Conservation (phyloP, 2,113 vertebrate species). For the Phocoena sinus region DNA sequence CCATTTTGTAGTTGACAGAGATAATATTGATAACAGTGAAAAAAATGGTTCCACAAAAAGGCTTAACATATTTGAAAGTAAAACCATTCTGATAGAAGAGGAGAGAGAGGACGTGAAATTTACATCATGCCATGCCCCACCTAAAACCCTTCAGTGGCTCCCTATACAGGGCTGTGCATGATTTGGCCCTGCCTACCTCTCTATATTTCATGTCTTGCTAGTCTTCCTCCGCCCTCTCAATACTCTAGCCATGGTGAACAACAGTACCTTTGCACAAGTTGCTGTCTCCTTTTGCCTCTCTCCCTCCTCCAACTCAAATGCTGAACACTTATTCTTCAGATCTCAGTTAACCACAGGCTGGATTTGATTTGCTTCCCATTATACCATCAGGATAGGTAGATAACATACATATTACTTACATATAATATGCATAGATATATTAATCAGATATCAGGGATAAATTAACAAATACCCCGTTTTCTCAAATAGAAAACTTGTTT, state of each 20-base stretch:
- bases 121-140: not conserved
- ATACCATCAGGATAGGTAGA: not conserved
- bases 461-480: not conserved
- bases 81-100: not conserved
- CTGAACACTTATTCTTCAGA: not conserved
- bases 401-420: not conserved
- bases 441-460: not conserved
- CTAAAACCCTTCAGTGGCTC: not conserved
- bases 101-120: not conserved
- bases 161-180: not conserved
- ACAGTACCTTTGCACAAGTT: not conserved
- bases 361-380: not conserved
- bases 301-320: not conserved
- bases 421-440: too few relatives aligned
- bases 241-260: not conserved
- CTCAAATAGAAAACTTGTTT: not conserved
- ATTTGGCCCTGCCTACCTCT: not conserved
- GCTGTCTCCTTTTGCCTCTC: not conserved
- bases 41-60: not conserved
- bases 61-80: slow-evolving; percentile 10
- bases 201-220: not conserved
- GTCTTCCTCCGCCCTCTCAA: not conserved
- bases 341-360: not conserved
- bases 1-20: not conserved
- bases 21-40: not conserved